These are phyloP conservation scores for Porites australiensis DNA, from an alignment of 64 coral and sea anemone genomes.

Conservation along the genomic window DNA sequence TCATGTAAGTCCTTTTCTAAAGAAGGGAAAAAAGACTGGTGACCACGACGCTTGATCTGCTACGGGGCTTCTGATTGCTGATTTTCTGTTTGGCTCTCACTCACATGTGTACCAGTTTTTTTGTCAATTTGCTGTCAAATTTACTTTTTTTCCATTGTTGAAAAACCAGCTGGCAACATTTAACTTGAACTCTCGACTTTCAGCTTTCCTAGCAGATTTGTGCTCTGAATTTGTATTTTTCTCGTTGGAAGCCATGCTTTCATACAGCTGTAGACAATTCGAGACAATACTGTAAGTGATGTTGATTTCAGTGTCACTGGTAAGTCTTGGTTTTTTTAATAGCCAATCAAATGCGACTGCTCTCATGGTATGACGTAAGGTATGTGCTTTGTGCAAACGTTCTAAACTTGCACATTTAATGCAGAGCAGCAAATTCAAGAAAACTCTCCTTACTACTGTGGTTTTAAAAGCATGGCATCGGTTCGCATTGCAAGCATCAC, in stretches of 20 bases:
- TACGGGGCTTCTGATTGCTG: constrained; percentile 41
- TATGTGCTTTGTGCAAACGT: background rate
- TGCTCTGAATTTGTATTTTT: constrained; percentile 13
- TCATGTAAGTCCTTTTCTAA: constrained; percentile 53
- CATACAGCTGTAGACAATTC: background rate
- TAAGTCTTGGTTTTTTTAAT: background rate
- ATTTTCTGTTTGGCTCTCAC: constrained; percentile 45
- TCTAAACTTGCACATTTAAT: background rate
- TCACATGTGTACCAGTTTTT: background rate
- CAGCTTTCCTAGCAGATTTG: constrained; percentile 20
- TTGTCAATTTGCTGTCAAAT: background rate
- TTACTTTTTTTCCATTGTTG: constrained; percentile 2
- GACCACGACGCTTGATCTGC: constrained; percentile 44
- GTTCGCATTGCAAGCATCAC: constrained; percentile 23
- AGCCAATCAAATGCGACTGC: background rate
- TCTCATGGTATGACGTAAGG: background rate
- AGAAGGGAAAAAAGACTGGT: constrained; percentile 31
- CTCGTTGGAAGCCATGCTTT: constrained; percentile 22
- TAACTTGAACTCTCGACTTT: constrained; percentile 15
- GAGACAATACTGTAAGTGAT: background rate
- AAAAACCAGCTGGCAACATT: constrained; percentile 19
- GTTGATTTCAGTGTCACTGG: background rate
- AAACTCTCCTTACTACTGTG: no score
- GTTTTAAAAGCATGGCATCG: background rate
- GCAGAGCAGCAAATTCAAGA: background rate